These are phyloP conservation scores for Epizoanthus ramosus DNA, from an alignment of 92 coral and sea anemone species.

Conservation along the genomic window DNA sequence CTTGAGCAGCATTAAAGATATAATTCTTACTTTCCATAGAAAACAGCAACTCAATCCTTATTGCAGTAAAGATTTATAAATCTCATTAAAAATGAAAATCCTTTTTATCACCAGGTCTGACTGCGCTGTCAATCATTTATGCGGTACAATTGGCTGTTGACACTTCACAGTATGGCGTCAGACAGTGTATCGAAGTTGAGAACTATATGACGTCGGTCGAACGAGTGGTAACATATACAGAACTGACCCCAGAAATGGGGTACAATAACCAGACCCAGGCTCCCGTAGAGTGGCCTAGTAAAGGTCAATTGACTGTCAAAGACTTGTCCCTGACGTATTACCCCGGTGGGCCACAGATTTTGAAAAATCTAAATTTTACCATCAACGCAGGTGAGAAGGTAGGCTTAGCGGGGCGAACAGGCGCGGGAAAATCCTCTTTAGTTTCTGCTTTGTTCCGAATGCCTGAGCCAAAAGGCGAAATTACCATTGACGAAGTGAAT, in stretches of 20 bases:
- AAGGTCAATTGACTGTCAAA: constrained; percentile 47
- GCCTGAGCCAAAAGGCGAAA: constrained; percentile 33
- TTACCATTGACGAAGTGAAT: constrained; percentile 20
- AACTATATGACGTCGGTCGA: constrained; percentile 59
- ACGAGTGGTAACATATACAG: constrained; percentile 55
- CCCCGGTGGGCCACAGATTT: constrained; percentile 36
- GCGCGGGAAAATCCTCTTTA: constrained; percentile 29
- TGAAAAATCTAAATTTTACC: constrained; percentile 49
- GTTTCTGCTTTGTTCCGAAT: constrained; percentile 31
- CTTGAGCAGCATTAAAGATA: too few species aligned
- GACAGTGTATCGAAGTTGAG: constrained; percentile 22
- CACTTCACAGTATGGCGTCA: constrained; percentile 27
- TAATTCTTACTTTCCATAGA: too few species aligned
- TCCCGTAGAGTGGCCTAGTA: constrained; percentile 45
- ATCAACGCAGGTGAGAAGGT: constrained; percentile 50
- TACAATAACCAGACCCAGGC: constrained; percentile 35
- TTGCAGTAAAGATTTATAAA: too few species aligned
- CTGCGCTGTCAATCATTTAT: constrained; percentile 32
- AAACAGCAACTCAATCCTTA: too few species aligned
- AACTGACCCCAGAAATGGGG: constrained; percentile 40
- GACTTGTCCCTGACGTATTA: constrained; percentile 47
- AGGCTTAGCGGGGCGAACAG: constrained; percentile 27
- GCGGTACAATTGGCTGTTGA: constrained; percentile 26
- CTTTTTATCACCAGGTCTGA: constrained; percentile 5
- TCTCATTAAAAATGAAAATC: too few species aligned